Base-by-base conservation (phyloP, 2,113 vertebrate species). In the Mungos mungo region DNA sequence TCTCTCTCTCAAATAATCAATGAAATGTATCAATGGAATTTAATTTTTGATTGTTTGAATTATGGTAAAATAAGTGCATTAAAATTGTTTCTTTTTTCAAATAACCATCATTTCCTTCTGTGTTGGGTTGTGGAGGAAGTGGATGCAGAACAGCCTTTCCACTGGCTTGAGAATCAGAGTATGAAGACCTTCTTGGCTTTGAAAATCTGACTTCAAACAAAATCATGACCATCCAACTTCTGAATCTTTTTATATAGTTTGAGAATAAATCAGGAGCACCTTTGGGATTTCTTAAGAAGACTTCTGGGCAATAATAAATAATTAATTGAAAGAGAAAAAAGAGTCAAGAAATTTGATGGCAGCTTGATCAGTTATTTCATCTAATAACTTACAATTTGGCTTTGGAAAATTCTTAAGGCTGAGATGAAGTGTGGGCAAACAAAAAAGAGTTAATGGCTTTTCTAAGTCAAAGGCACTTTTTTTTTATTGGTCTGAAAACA, bases 401-500 rank as follows among this genome's bases (percentile, higher is more conserved):
- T 90, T 86, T 81, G 50, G 31, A 50, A 93, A 41, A 66, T 41
- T 35, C 79, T 69, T 96, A 95, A 69, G 71, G 74, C 29, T 38
- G 66, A 91, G 52, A 93, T 50, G 80, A 96, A 92, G 68, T 38
- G 66, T 4, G 3, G 33, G 27, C 38, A 89, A 54, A 90, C 90
- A 96, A 21, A 86, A 92, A 52, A 76, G 65, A 97, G 90, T 97
- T 97, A 98, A 98, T 98, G 86, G 88, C 92, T 96, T 87, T 96
- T 88, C 23, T 65, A 98, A 94, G 94, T 96, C 94, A 95, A 84
- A 95, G 74, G 52, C 29, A 85, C 72, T 92, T 96, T 90, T 96
- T 89, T 93, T 97, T 97, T 97, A 98, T 96, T 97, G 94, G 94
- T 93, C 88, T 96, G 69, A 96, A 98, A 97, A 94, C 97, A 97